These are phyloP conservation scores for Lepidostoma basale DNA, from an alignment of 1,140 invertebrate species.

Conservation along the genomic window DNA sequence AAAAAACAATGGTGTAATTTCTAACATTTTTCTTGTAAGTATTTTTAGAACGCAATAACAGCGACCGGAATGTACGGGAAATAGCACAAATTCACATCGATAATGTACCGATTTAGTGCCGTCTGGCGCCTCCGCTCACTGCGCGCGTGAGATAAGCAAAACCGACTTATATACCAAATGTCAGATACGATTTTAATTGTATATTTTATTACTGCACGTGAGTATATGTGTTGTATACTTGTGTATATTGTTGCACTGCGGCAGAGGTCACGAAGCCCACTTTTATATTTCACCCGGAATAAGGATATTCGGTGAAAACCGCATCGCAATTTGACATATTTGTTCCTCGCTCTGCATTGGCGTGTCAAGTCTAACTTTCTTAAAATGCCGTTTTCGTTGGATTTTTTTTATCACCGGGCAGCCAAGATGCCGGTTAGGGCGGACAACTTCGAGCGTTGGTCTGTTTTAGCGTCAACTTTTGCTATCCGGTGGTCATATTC, in stretches of 20 bases:
- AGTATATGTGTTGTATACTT: slow-evolving; percentile 59
- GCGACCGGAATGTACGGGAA: slow-evolving; percentile 52
- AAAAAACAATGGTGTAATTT: slow-evolving; percentile 64
- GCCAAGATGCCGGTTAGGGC: slow-evolving; percentile 14
- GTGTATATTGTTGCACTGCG: slow-evolving; percentile 48
- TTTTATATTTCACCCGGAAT: slow-evolving; percentile 6
- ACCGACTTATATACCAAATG: slow-evolving; percentile 48
- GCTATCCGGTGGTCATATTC: too few species aligned
- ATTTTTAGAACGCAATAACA: slow-evolving; percentile 60
- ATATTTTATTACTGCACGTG: slow-evolving; percentile 58
- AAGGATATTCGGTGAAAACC: neutral
- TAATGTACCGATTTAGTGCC: slow-evolving; percentile 46
- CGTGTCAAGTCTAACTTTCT: slow-evolving; percentile 6
- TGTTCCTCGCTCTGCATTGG: neutral
- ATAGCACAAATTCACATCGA: slow-evolving; percentile 49
- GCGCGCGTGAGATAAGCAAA: slow-evolving; percentile 50
- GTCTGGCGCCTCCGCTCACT: slow-evolving; percentile 3
- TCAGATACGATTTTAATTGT: slow-evolving; percentile 52
- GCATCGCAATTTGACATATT: slow-evolving; percentile 19
- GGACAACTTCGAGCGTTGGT: neutral
- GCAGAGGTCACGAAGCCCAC: slow-evolving; percentile 29
- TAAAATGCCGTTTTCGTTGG: slow-evolving; percentile 8
- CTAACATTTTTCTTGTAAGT: slow-evolving; percentile 64
- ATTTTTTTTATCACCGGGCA: neutral
- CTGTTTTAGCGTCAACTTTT: too few species aligned